A percentile compares a stretch with the other conserved stretches of the same genome.
phyloP scores from a whole-genome alignment of 2,113 vertebrate genomes.

The Gymnocephalus cernua region DNA sequence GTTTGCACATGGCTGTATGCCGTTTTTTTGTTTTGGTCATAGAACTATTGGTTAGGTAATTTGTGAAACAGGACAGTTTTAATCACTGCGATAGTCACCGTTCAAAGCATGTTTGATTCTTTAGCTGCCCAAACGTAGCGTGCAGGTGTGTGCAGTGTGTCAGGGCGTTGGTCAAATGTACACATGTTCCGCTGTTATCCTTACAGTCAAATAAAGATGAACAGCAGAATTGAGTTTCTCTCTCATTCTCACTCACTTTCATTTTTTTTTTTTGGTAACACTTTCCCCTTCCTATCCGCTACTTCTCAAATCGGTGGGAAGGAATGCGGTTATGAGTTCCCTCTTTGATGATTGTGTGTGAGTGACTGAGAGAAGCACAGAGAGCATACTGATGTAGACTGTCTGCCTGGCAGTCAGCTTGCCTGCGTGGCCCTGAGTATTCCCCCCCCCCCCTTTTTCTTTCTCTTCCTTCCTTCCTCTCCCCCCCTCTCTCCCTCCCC shows the following conservation, averaged over 20 bases:
- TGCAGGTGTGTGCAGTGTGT: conserved; percentile 18
- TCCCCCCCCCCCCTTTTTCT: not conserved
- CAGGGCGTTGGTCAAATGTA: not conserved
- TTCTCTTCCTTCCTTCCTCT: conserved; percentile 29
- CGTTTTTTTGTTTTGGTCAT: conserved; percentile 1
- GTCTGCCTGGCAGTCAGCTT: conserved; percentile 53
- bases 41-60: not conserved
- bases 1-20: not conserved
- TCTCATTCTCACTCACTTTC: not conserved
- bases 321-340: conserved; percentile 66
- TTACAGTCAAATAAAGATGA: too few species aligned
- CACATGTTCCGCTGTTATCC: too few species aligned
- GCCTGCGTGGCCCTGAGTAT: conserved; percentile 56
- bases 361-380: conserved; percentile 22
- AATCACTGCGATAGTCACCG: not conserved
- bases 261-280: not conserved
- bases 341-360: conserved; percentile 35
- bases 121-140: not conserved
- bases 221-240: not conserved
- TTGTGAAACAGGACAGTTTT: not conserved
- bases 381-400: conserved; percentile 34
- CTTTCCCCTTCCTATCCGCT: conserved; percentile 29
- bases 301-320: conserved; percentile 46
- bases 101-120: not conserved
- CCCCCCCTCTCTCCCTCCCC: not conserved